Conservation (phyloP, 2,113 vertebrate species). For the Ancistrus triradiatus region DNA sequence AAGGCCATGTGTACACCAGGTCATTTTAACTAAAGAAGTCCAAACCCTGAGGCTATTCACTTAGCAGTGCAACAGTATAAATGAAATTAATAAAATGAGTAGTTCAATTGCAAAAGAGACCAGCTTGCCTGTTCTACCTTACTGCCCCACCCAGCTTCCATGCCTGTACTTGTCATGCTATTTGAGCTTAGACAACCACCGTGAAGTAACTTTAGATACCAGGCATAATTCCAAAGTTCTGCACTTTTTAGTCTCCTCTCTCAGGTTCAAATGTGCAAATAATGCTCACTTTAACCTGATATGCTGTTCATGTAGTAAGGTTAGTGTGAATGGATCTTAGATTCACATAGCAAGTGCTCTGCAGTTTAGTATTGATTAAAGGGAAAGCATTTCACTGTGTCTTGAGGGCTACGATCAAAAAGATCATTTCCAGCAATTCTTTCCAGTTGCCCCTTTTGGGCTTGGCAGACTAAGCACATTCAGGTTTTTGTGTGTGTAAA, state of each 20-base stretch:
- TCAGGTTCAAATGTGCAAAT: neutral
- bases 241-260: neutral
- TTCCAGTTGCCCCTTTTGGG: neutral
- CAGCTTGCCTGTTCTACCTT: neutral
- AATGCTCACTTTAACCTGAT: neutral
- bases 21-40: no score
- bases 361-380: neutral
- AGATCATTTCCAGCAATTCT: neutral
- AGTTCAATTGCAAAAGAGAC: neutral
- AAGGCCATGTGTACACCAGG: no score
- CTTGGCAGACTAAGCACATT: conserved; percentile 27
- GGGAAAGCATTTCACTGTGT: neutral
- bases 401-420: no score
- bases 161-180: conserved; percentile 58
- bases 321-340: neutral
- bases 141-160: conserved; percentile 16
- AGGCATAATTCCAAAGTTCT: neutral
- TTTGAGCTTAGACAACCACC: neutral
- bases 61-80: neutral
- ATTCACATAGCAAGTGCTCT: neutral
- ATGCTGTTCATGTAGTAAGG: neutral
- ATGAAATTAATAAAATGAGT: neutral
- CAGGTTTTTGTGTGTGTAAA: conserved; percentile 34
- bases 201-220: neutral
- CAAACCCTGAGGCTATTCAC: no score